A percentile compares a stretch with the other conserved stretches of the same genome.
These are phyloP conservation scores for Labeo catla DNA, from an alignment of 2,113 vertebrate species.

Conservation along the genomic window DNA sequence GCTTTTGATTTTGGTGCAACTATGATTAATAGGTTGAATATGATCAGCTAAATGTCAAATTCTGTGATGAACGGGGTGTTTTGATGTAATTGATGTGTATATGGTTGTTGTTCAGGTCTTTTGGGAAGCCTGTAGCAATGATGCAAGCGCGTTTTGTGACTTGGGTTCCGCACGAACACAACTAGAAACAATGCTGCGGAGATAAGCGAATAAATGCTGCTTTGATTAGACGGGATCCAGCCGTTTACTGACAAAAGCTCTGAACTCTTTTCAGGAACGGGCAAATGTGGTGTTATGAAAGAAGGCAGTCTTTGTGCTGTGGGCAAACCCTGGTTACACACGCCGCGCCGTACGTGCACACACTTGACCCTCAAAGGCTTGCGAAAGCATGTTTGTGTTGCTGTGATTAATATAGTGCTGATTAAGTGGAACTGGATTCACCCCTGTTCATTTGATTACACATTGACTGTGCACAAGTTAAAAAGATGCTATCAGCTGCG, in stretches of 20 bases:
- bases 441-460: neutral
- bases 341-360: constrained; percentile 59
- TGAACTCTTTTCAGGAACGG: neutral
- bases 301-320: constrained; percentile 9
- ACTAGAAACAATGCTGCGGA: neutral
- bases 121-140: neutral
- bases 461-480: neutral
- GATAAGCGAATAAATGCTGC: constrained; percentile 28
- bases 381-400: constrained; percentile 44
- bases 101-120: neutral
- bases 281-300: constrained; percentile 40
- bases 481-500: constrained; percentile 17
- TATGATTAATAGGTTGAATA: neutral
- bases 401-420: constrained; percentile 33
- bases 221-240: constrained; percentile 19
- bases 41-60: neutral
- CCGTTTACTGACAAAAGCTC: constrained; percentile 35
- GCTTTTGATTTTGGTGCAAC: neutral
- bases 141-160: neutral
- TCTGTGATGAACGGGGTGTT: neutral
- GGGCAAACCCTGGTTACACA: constrained; percentile 70
- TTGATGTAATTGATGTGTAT: neutral
- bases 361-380: constrained; percentile 31
- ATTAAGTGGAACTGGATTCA: neutral
- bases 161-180: neutral